Conservation (phyloP, 1,140 invertebrate species). For the Sinella curviseta region DNA sequence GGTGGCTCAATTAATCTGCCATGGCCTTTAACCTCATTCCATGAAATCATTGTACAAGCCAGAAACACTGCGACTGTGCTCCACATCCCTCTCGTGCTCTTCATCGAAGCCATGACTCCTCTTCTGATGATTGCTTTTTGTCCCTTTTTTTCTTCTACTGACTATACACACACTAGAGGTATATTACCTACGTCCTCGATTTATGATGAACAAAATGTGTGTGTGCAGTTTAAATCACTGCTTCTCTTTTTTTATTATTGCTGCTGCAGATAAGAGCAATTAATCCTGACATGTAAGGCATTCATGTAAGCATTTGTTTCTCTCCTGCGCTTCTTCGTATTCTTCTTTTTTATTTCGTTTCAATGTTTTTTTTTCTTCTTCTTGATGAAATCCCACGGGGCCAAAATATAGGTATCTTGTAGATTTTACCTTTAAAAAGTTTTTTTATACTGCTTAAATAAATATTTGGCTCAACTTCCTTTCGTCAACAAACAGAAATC, state of each 20-base stretch:
- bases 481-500: no score
- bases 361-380: no score
- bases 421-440: neutral
- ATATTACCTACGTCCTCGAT: neutral
- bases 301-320: no score
- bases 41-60: neutral
- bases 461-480: no score
- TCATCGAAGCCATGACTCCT: neutral
- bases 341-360: neutral
- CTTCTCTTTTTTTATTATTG: neutral
- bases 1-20: slow-evolving; percentile 61
- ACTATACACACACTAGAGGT: no score
- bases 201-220: neutral
- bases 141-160: neutral
- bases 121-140: neutral
- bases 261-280: neutral
- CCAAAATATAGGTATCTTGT: neutral
- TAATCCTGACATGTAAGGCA: no score
- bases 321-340: neutral
- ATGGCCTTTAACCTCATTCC: slow-evolving; percentile 51
- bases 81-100: neutral
- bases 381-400: neutral
- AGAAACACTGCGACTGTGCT: slow-evolving; percentile 7
- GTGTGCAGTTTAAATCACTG: no score
- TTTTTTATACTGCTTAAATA: no score